Conservation (phyloP, 1,140 invertebrate species). For the Tetragonula clypearis region DNA sequence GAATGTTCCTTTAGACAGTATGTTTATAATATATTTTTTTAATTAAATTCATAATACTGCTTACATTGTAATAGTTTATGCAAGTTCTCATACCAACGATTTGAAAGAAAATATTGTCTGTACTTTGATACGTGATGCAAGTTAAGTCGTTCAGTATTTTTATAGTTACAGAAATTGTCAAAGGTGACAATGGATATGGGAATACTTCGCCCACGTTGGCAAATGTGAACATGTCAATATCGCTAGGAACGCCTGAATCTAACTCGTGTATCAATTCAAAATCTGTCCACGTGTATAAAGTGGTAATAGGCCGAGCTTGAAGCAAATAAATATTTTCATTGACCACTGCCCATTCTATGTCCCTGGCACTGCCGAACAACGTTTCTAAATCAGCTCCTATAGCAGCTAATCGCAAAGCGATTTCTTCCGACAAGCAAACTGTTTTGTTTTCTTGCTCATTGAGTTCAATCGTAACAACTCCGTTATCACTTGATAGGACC, state of each 20-base stretch:
- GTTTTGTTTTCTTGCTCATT: constrained; percentile 73
- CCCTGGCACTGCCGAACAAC: constrained; percentile 85
- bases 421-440: constrained; percentile 82
- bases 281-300: constrained; percentile 86
- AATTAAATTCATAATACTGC: constrained; percentile 48
- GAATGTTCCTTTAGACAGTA: constrained; percentile 15
- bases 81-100: constrained; percentile 53
- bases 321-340: constrained; percentile 84
- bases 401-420: constrained; percentile 81
- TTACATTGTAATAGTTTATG: constrained; percentile 82
- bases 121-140: neutral
- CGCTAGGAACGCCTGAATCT: constrained; percentile 82
- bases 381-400: constrained; percentile 85
- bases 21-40: constrained; percentile 1
- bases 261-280: constrained; percentile 89
- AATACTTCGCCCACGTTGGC: constrained; percentile 86
- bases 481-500: constrained; percentile 76
- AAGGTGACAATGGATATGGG: constrained; percentile 80
- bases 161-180: constrained; percentile 75
- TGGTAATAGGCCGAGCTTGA: constrained; percentile 89
- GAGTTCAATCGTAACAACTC: constrained; percentile 74
- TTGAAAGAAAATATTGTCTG: neutral
- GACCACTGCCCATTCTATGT: constrained; percentile 89
- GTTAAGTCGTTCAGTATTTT: constrained; percentile 73
- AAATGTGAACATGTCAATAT: constrained; percentile 81